Evolutionary conservation across 2,113 vertebrate species (phyloP).

Genomic region (Silurus glanis): DNA sequence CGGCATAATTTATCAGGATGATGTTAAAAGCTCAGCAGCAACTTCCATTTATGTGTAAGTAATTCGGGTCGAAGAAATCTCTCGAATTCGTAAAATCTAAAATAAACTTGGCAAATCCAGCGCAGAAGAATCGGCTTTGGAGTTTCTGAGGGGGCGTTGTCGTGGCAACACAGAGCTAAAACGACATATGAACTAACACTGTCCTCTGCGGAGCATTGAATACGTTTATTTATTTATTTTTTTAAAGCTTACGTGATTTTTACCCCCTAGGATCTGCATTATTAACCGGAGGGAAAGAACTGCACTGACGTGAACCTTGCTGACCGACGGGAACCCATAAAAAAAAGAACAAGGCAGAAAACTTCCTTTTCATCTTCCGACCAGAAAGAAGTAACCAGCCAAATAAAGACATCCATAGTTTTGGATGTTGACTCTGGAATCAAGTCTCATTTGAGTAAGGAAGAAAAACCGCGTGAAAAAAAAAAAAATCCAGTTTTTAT

Average conservation of each 20-base stretch:
- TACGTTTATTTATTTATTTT: not conserved
- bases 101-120: not conserved
- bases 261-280: slow-evolving; percentile 20
- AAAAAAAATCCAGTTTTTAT: not conserved
- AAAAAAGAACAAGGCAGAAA: not conserved
- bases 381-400: not conserved
- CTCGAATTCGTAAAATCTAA: not conserved
- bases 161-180: slow-evolving; percentile 31
- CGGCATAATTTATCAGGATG: not conserved
- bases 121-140: not conserved
- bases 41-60: not conserved
- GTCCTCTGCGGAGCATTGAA: not conserved
- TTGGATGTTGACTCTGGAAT: not conserved
- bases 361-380: not conserved
- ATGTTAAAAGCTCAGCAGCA: not conserved
- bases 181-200: not conserved
- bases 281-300: not conserved
- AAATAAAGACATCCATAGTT: not conserved
- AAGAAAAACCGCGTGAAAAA: not conserved
- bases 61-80: not conserved
- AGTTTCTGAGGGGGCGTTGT: slow-evolving; percentile 18
- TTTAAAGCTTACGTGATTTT: not conserved
- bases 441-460: not conserved
- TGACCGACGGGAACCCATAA: slow-evolving; percentile 9
- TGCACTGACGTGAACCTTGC: not conserved